A percentile compares a stretch with the other conserved stretches of the same genome.
These are phyloP conservation scores for Patiria miniata DNA, from an alignment of 35 echinoderm and acorn worm species.

Conservation along the genomic window DNA sequence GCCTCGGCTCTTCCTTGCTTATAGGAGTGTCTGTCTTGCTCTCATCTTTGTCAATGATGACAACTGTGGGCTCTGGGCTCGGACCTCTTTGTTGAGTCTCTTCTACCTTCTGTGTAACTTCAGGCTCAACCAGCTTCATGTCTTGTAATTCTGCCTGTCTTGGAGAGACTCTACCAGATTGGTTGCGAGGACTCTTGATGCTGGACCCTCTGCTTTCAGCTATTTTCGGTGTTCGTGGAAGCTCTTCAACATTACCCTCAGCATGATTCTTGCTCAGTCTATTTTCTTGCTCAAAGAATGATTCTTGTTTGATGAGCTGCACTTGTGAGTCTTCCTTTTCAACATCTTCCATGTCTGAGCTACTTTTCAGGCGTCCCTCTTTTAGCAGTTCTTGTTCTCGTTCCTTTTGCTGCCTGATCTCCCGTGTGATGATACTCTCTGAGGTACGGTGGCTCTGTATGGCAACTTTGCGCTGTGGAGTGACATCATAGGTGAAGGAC, in stretches of 20 bases:
- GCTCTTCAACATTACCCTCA: background rate
- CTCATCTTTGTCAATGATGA: background rate
- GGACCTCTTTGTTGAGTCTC: background rate
- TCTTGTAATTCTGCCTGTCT: background rate
- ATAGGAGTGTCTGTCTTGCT: background rate
- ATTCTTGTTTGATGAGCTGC: constrained; percentile 12
- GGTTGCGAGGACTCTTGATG: background rate
- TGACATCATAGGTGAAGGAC: constrained; percentile 11
- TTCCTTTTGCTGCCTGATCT: constrained; percentile 49
- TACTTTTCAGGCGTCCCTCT: constrained; percentile 38
- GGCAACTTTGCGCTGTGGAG: background rate
- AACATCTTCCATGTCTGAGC: constrained; percentile 4
- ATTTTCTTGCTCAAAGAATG: constrained; percentile 20
- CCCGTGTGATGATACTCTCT: constrained; percentile 43
- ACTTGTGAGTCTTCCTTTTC: constrained; percentile 34
- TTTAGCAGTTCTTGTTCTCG: constrained; percentile 36
- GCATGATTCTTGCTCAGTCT: constrained; percentile 25
- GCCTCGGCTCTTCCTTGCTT: background rate
- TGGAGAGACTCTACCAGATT: background rate
- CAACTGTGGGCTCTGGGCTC: background rate
- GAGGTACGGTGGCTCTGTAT: constrained; percentile 8
- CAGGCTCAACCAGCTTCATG: background rate
- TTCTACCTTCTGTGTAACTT: background rate
- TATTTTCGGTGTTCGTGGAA: background rate
- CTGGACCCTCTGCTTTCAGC: background rate